Evolutionary conservation across 2,113 vertebrate genomes (phyloP), one percentile per base, ranked within the genome.

Genomic region (Mobula birostris): DNA sequence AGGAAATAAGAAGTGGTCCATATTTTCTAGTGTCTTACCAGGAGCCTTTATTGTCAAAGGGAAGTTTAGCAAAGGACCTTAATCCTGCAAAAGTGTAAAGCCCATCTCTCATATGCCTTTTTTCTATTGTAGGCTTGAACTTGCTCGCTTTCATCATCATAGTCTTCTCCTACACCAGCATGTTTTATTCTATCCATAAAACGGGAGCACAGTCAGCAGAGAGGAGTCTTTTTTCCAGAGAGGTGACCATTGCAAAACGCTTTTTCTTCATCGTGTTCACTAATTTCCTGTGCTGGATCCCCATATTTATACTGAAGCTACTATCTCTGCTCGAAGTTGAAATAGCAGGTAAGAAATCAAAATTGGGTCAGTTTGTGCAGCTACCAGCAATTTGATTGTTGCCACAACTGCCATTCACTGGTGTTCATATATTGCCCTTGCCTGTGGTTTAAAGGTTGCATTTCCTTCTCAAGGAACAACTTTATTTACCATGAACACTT

Each of bases 261-360:
- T 95, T 96, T 95, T 97, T 97, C 95, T 96, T 96, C 95, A 96
- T 97, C 0, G 74, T 96, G 80, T 95, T 95, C 95, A 96, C 96
- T 0, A 96, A 95, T 0, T 96, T 96, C 63, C 95, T 97, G 94
- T 97, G 97, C 95, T 97, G 96, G 96, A 96, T 96, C 21, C 96
- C 96, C 48, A 96, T 96, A 94, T 95, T 97, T 83, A 93, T 97
- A 87, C 95, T 96, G 56, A 95, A 96, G 94, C 94, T 95, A 56
- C 95, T 97, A 7, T 97, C 96, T 8, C 95, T 96, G 87, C 95
- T 97, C 76, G 94, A 96, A 78, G 95, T 96, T 94, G 95, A 96
- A 80, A 96, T 96, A 56, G 95, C 96, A 95, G 96, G 97, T 97
- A 94, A 94, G 0, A 90, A 90, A 66, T 68, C 85, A 90, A 90